phyloP scores from a whole-genome alignment of 1,140 invertebrate species.

The Tetramorium simillimum region DNA sequence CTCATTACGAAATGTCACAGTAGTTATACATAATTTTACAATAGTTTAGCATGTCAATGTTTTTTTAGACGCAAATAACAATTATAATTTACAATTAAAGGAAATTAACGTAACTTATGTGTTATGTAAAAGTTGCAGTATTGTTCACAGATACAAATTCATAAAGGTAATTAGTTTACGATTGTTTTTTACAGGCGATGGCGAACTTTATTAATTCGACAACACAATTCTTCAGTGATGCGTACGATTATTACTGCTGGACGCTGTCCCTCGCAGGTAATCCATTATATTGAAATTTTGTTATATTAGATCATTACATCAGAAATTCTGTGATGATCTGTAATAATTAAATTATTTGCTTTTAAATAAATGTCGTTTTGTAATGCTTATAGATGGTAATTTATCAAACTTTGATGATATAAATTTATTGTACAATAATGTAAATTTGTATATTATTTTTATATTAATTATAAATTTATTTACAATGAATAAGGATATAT shows the following conservation, averaged over 20 bases:
- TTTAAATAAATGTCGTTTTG: neutral
- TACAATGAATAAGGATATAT: too few species aligned
- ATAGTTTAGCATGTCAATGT: too few species aligned
- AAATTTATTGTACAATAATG: neutral
- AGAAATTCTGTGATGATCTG: neutral
- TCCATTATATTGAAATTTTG: neutral
- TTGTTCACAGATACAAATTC: too few species aligned
- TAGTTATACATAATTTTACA: too few species aligned
- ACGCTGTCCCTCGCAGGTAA: slow-evolving; percentile 90
- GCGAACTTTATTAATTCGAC: slow-evolving; percentile 88
- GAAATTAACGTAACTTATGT: too few species aligned
- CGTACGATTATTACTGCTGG: slow-evolving; percentile 90
- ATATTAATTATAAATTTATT: neutral
- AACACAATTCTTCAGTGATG: slow-evolving; percentile 86
- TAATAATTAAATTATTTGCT: neutral
- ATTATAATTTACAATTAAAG: too few species aligned
- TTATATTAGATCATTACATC: neutral
- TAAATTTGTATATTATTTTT: too few species aligned
- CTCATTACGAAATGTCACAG: neutral
- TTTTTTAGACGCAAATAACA: too few species aligned
- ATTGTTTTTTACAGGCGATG: slow-evolving; percentile 81
- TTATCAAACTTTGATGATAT: neutral
- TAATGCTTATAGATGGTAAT: neutral
- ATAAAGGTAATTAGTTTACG: too few species aligned
- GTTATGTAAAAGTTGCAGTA: too few species aligned